phyloP scores from a whole-genome alignment of 2,113 vertebrate genomes.

The Pedetes capensis region DNA sequence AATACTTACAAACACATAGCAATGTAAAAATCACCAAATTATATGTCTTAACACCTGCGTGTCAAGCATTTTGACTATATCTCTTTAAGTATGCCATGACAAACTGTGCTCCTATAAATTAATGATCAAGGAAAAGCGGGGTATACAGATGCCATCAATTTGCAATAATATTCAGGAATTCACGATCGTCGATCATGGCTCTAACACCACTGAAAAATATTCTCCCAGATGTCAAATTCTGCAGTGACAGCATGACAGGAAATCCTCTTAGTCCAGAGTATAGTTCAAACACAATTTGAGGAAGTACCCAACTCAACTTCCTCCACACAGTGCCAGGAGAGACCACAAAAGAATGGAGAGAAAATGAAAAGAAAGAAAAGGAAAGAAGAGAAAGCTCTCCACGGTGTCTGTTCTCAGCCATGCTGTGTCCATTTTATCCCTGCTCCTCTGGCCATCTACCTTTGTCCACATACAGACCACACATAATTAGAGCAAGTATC shows the following conservation, averaged over 20 bases:
- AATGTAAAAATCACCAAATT: background rate
- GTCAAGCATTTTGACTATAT: background rate
- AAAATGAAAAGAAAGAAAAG: no score
- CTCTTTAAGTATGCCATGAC: background rate
- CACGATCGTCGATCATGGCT: background rate
- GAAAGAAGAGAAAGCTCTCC: no score
- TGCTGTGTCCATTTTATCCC: no score
- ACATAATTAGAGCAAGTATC: background rate
- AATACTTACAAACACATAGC: background rate
- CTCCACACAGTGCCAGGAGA: no score
- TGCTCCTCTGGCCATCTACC: no score
- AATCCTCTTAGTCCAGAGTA: background rate
- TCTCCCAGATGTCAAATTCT: background rate
- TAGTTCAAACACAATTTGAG: background rate
- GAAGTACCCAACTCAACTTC: background rate
- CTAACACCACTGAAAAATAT: background rate
- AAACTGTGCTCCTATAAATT: background rate
- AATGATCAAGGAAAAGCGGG: no score
- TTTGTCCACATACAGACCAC: no score
- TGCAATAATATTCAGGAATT: background rate
- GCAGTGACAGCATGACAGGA: background rate
- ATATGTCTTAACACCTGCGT: background rate
- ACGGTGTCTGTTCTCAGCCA: no score
- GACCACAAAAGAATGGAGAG: no score
- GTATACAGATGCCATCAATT: no score